Evolutionary conservation across 2,113 vertebrate species (phyloP), one percentile per base, ranked within the genome.

Genomic region (Pangasianodon hypophthalmus): DNA sequence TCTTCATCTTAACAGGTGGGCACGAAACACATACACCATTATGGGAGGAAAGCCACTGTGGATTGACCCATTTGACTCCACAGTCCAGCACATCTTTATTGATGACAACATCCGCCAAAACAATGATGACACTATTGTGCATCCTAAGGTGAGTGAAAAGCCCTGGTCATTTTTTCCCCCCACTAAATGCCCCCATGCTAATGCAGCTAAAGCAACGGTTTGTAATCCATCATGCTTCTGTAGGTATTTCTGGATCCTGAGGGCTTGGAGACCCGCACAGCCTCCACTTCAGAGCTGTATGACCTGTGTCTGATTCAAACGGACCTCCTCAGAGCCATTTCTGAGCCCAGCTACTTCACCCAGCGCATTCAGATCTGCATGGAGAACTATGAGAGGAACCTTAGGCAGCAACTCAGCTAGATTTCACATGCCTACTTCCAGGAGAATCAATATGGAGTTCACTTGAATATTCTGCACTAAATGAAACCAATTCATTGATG

Each of bases 41-140:
- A 87, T 1, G 0, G 97, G 98, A 54, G 98, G 98, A 60, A 98
- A 98, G 89, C 98, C 97, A 0, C 10, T 98, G 50, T 97, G 97
- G 97, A 93, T 98, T 0, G 97, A 98, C 86, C 97, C 97, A 29
- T 96, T 96, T 0, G 97, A 98, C 92, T 89, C 93, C 1, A 10
- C 90, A 0, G 88, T 96, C 80, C 97, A 98, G 60, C 98, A 98
- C 94, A 97, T 98, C 92, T 97, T 97, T 90, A 96, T 98, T 0
- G 98, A 98, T 0, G 98, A 98, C 94, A 98, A 98, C 91, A 97
- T 98, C 81, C 95, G 97, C 0, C 95, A 96, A 91, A 95, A 96
- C 0, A 96, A 98, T 19, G 84, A 94, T 0, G 96, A 98, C 52
- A 97, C 96, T 58, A 97, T 98, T 26, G 95, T 98, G 46, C 93